phyloP scores from a whole-genome alignment of 2,888 invertebrate genomes.

The Dusona sp. region DNA sequence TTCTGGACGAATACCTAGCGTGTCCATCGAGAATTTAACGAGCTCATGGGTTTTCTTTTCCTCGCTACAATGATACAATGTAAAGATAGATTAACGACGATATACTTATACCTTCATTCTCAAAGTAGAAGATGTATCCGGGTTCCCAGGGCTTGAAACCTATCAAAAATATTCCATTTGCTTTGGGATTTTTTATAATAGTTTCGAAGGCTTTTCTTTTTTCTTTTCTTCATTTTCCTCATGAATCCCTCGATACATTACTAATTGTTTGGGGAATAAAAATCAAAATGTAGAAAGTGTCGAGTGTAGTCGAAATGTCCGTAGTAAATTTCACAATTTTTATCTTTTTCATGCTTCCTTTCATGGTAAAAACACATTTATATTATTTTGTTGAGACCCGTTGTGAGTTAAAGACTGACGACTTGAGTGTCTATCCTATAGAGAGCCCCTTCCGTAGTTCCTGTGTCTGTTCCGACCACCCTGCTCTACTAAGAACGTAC shows the following conservation, averaged over 20 bases:
- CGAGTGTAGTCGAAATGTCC: neutral
- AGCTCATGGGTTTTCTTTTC: too few species aligned
- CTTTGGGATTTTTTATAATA: too few species aligned
- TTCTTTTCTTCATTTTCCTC: too few species aligned
- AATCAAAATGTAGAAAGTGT: neutral
- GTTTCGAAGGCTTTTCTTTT: too few species aligned
- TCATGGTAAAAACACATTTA: neutral
- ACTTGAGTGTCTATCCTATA: neutral
- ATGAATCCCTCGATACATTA: neutral
- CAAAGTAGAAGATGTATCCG: too few species aligned
- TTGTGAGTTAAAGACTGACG: neutral
- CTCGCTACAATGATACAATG: too few species aligned
- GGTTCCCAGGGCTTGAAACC: too few species aligned
- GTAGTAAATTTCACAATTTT: neutral
- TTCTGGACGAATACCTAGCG: too few species aligned
- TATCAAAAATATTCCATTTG: too few species aligned
- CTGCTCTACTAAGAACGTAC: conserved; percentile 9
- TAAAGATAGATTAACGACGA: too few species aligned
- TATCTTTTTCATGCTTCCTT: neutral
- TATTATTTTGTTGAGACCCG: neutral
- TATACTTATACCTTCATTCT: too few species aligned
- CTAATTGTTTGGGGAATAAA: neutral
- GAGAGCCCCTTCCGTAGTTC: neutral
- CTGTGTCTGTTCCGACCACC: neutral
- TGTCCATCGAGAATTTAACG: too few species aligned